Conservation (phyloP, 2,888 invertebrate genomes). For the Eupithecia insigniata region DNA sequence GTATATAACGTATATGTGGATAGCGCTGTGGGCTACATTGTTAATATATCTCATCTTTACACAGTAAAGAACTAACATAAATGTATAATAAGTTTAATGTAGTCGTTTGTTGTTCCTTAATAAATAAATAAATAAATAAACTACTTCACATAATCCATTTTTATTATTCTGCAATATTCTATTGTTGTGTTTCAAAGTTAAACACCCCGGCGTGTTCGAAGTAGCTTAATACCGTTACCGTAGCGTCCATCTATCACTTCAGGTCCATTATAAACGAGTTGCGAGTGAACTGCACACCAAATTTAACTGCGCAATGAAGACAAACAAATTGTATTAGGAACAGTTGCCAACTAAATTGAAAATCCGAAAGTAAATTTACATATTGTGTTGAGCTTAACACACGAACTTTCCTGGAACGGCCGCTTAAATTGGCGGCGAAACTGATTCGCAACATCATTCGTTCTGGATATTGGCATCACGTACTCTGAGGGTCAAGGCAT, state of each 20-base stretch:
- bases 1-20: too few relatives aligned
- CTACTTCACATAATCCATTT: too few relatives aligned
- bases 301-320: conserved; percentile 43
- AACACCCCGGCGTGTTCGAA: not conserved
- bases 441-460: conserved; percentile 78
- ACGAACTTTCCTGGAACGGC: conserved; percentile 63
- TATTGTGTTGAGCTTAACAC: conserved; percentile 63
- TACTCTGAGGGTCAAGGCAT: conserved; percentile 51
- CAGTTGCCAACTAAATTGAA: conserved; percentile 64
- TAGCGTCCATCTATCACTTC: conserved; percentile 9
- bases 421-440: conserved; percentile 71
- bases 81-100: too few relatives aligned
- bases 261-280: conserved; percentile 6
- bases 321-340: conserved; percentile 48
- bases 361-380: conserved; percentile 65
- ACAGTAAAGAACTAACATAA: too few relatives aligned
- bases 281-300: not conserved
- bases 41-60: too few relatives aligned
- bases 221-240: not conserved
- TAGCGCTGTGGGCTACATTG: too few relatives aligned
- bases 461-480: conserved; percentile 80
- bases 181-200: not conserved
- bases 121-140: too few relatives aligned
- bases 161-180: not conserved
- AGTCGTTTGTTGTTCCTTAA: too few relatives aligned